Percentiles rank a stretch among this genome's conserved stretches.
phyloP scores from a whole-genome alignment of 2,888 invertebrate genomes.

The Portevinia maculata region DNA sequence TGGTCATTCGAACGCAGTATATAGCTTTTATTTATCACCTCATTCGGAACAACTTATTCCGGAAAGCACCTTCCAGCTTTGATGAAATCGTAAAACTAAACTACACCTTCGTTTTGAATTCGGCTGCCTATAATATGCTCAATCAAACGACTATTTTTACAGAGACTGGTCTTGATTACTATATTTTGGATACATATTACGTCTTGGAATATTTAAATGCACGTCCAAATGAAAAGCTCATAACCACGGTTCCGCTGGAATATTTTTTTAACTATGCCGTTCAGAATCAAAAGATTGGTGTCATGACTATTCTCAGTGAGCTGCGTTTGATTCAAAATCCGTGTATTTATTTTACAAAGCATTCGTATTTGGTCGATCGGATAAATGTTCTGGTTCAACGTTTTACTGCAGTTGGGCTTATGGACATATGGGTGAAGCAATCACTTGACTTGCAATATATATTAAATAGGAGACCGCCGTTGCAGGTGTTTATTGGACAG shows the following conservation, averaged over 20 bases:
- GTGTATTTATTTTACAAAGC: slow-evolving; percentile 77
- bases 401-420: slow-evolving; percentile 76
- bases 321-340: slow-evolving; percentile 10
- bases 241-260: slow-evolving; percentile 70
- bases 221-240: slow-evolving; percentile 24
- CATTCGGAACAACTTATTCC: slow-evolving; percentile 75
- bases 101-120: slow-evolving; percentile 74
- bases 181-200: slow-evolving; percentile 49
- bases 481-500: slow-evolving; percentile 6
- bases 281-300: slow-evolving; percentile 30
- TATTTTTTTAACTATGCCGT: slow-evolving; percentile 63
- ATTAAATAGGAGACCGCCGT: background rate
- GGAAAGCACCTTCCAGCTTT: slow-evolving; percentile 71
- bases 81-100: slow-evolving; percentile 63
- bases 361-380: slow-evolving; percentile 76
- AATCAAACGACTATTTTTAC: slow-evolving; percentile 52
- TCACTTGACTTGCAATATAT: slow-evolving; percentile 32
- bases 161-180: slow-evolving; percentile 13
- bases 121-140: slow-evolving; percentile 57
- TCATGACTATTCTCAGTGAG: slow-evolving; percentile 23
- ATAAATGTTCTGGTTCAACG: slow-evolving; percentile 76
- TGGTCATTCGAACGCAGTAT: slow-evolving; percentile 76
- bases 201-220: slow-evolving; percentile 62
- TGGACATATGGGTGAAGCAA: slow-evolving; percentile 73
- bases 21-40: slow-evolving; percentile 75